Evolutionary conservation across 2,797 vertebrate species (phyloP).

Genomic region (Gadopsis bispinosus): DNA sequence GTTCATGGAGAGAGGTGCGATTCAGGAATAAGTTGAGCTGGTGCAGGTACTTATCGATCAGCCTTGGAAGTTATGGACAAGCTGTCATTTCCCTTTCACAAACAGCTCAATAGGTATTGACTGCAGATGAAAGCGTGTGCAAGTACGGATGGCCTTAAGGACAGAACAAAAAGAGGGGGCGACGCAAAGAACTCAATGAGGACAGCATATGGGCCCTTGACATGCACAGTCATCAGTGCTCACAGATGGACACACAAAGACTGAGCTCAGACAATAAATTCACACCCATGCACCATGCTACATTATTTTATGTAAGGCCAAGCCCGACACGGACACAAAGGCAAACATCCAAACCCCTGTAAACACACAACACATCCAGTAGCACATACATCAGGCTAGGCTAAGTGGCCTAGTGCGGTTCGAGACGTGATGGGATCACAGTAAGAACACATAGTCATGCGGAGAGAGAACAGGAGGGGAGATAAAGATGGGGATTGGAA

Average conservation of each 20-base stretch:
- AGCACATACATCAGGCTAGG: constrained; percentile 49
- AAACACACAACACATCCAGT: constrained; percentile 48
- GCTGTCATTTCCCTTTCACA: constrained; percentile 86
- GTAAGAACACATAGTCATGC: constrained; percentile 53
- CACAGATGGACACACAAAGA: constrained; percentile 62
- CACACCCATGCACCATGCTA: constrained; percentile 50
- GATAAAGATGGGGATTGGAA: constrained; percentile 63
- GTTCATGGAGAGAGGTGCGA: constrained; percentile 42
- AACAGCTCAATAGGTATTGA: constrained; percentile 85
- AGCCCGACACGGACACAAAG: constrained; percentile 21
- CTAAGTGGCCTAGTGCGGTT: constrained; percentile 44
- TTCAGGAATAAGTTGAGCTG: constrained; percentile 66
- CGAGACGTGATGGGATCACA: constrained; percentile 68
- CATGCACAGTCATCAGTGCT: constrained; percentile 62
- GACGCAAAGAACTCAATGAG: constrained; percentile 52
- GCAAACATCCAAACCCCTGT: constrained; percentile 36
- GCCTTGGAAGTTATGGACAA: constrained; percentile 84
- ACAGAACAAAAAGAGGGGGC: constrained; percentile 54
- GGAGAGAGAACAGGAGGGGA: constrained; percentile 54
- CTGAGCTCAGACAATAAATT: constrained; percentile 69
- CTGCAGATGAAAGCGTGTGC: constrained; percentile 79
- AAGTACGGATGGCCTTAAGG: constrained; percentile 76
- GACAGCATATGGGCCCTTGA: constrained; percentile 66
- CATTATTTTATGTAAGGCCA: constrained; percentile 39
- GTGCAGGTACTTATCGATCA: constrained; percentile 84